Evolutionary conservation across 2,888 invertebrate species (phyloP).

Genomic region (Halictus quadricinctus): DNA sequence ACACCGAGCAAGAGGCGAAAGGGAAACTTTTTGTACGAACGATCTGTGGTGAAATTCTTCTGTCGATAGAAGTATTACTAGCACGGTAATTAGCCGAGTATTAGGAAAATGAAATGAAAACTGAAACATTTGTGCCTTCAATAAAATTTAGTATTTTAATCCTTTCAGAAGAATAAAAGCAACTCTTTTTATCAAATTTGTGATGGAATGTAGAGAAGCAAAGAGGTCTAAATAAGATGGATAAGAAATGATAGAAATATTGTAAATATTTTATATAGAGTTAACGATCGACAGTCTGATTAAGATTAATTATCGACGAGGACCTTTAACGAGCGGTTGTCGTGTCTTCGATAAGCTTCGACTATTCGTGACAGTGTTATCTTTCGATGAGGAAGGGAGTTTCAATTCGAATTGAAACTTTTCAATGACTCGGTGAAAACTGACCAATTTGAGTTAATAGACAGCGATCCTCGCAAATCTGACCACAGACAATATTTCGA

Average conservation of each 20-base stretch:
- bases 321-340: constrained; percentile 6
- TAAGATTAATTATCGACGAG: constrained; percentile 31
- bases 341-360: constrained; percentile 22
- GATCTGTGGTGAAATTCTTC: constrained; percentile 18
- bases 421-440: not conserved
- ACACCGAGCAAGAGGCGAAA: constrained; percentile 14
- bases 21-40: constrained; percentile 26
- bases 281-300: constrained; percentile 48
- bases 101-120: constrained; percentile 30
- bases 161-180: constrained; percentile 14
- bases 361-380: constrained; percentile 7
- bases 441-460: not conserved
- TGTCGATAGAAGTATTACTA: constrained; percentile 48
- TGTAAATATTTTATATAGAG: constrained; percentile 44
- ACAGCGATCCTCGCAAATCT: constrained; percentile 14
- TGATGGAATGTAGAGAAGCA: constrained; percentile 32
- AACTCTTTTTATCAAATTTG: constrained; percentile 27
- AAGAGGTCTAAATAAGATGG: constrained; percentile 41
- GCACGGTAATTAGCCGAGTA: constrained; percentile 35
- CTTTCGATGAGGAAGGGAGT: not conserved
- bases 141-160: constrained; percentile 47
- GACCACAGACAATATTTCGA: constrained; percentile 17
- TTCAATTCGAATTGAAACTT: not conserved
- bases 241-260: constrained; percentile 23
- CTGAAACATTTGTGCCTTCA: constrained; percentile 51